Conservation (phyloP, 2,797 vertebrate genomes). For the Protonibea diacanthus region DNA sequence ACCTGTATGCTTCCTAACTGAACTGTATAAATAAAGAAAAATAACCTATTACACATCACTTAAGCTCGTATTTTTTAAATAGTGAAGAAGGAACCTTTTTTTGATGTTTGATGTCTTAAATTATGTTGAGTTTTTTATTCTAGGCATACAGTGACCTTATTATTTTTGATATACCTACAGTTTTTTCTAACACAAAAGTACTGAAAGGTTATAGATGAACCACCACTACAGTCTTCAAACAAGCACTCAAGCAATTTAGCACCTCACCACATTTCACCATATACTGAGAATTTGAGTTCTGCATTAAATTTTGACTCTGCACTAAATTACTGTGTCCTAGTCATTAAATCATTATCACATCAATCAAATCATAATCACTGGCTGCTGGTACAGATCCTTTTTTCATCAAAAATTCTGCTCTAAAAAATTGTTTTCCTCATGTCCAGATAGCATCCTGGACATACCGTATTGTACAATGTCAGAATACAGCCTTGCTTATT, state of each 20-base stretch:
- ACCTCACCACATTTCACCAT: neutral
- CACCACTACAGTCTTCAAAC: neutral
- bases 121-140: conserved; percentile 8
- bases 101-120: conserved; percentile 20
- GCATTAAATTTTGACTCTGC: conserved; percentile 23
- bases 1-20: conserved; percentile 15
- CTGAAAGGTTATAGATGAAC: conserved; percentile 3
- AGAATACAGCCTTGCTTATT: conserved; percentile 2
- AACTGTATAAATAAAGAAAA: conserved; percentile 49
- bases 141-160: neutral
- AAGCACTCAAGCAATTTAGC: conserved; percentile 19
- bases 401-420: conserved; percentile 14
- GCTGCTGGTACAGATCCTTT: conserved; percentile 17
- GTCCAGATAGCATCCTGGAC: conserved; percentile 7
- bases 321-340: conserved; percentile 38
- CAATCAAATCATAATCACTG: conserved; percentile 49
- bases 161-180: conserved; percentile 6
- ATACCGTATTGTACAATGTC: neutral
- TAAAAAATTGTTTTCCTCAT: neutral
- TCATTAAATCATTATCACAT: conserved; percentile 50
- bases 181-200: conserved; percentile 8
- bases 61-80: conserved; percentile 11
- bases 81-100: conserved; percentile 10
- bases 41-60: neutral
- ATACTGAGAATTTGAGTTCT: conserved; percentile 14